phyloP scores from a whole-genome alignment of 2,113 vertebrate species.

The Malurus elegans region DNA sequence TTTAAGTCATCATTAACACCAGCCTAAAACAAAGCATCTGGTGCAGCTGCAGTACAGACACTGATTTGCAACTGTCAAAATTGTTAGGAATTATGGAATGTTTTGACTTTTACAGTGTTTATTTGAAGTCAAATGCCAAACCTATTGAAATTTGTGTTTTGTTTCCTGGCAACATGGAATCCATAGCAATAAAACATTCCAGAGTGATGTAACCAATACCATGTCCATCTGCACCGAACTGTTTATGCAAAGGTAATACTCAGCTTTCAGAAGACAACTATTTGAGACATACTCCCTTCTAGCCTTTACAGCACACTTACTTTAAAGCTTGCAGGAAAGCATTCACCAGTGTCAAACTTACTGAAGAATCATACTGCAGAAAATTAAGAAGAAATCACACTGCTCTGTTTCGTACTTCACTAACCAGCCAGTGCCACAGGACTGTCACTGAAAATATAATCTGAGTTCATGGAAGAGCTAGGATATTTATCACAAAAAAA shows the following conservation, averaged over 20 bases:
- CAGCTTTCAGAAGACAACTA: constrained; percentile 14
- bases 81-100: constrained; percentile 57
- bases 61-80: constrained; percentile 60
- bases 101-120: constrained; percentile 65
- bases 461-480: not conserved
- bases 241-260: constrained; percentile 55
- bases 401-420: not conserved
- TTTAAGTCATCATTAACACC: constrained; percentile 34
- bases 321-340: not conserved
- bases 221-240: constrained; percentile 1
- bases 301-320: not conserved
- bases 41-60: constrained; percentile 54
- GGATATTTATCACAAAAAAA: not conserved
- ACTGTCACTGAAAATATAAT: not conserved
- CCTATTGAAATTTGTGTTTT: constrained; percentile 56
- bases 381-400: not conserved
- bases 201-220: constrained; percentile 55
- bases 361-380: not conserved
- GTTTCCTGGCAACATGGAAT: constrained; percentile 55
- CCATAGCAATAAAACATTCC: constrained; percentile 63
- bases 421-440: not conserved
- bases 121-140: constrained; percentile 61
- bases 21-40: constrained; percentile 43
- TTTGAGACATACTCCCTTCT: not conserved
- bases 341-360: not conserved